Percentiles rank a stretch among this genome's conserved stretches.
Conservation (phyloP, 2,888 invertebrate species). For the Netelia virgata region DNA sequence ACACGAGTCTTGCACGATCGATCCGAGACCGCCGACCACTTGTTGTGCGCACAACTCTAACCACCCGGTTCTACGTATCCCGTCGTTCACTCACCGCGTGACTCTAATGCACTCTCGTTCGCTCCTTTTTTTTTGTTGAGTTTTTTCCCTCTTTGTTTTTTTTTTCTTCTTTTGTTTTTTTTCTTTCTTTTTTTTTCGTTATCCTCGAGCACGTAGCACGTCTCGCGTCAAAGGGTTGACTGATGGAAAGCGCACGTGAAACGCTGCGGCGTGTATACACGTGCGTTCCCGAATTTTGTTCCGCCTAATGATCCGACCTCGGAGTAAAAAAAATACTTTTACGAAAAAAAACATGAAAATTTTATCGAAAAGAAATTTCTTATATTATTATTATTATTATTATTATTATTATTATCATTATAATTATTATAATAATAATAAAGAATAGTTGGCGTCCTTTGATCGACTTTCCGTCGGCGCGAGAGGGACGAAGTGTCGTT, state of each 20-base stretch:
- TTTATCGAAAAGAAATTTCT: background rate
- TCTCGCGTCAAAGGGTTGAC: slow-evolving; percentile 44
- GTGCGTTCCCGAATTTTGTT: slow-evolving; percentile 50
- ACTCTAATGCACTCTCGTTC: slow-evolving; percentile 54
- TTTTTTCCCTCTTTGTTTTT: slow-evolving; percentile 3
- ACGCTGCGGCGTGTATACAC: slow-evolving; percentile 28
- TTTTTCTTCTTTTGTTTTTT: too few species aligned
- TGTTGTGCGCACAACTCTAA: slow-evolving; percentile 61
- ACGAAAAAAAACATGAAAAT: slow-evolving; percentile 10
- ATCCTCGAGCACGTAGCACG: slow-evolving; percentile 5
- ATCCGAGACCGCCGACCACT: slow-evolving; percentile 55
- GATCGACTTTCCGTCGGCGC: background rate
- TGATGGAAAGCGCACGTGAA: slow-evolving; percentile 42
- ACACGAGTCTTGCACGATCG: slow-evolving; percentile 26
- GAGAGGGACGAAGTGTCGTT: too few species aligned
- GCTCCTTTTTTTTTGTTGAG: slow-evolving; percentile 8
- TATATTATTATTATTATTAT: background rate
- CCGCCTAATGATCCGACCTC: slow-evolving; percentile 54
- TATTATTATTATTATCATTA: background rate
- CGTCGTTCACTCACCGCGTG: slow-evolving; percentile 62
- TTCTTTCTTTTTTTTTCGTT: slow-evolving; percentile 4
- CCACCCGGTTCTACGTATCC: slow-evolving; percentile 37
- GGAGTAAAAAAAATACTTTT: background rate
- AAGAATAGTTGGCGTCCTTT: background rate
- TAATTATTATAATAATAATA: too few species aligned